Conservation (phyloP, 92 coral and sea anemone species). For the Hydrozoanthus gracilis region DNA sequence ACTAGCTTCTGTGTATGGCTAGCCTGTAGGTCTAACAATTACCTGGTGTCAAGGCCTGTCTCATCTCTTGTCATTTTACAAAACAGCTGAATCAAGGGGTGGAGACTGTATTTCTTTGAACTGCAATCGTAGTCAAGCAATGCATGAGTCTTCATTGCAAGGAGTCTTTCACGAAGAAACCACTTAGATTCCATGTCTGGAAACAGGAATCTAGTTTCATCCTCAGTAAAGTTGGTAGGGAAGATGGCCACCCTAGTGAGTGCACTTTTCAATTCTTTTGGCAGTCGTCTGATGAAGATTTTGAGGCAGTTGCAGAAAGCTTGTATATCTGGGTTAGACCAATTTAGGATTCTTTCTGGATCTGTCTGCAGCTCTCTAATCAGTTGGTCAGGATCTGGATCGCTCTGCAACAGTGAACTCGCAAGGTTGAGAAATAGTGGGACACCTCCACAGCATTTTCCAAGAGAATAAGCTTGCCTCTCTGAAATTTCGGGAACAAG, state of each 20-base stretch:
- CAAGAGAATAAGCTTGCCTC: constrained; percentile 52
- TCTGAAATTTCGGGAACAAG: constrained; percentile 14
- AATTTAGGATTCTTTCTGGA: constrained; percentile 53
- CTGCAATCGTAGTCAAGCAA: constrained; percentile 61
- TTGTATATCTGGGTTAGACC: constrained; percentile 27
- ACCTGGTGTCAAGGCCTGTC: constrained; percentile 4
- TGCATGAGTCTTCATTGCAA: constrained; percentile 50
- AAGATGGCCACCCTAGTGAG: constrained; percentile 68
- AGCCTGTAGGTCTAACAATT: background rate
- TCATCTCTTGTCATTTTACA: constrained; percentile 57
- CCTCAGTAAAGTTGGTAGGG: constrained; percentile 62
- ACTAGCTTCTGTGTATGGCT: no score
- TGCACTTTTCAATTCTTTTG: constrained; percentile 50
- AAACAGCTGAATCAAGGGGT: constrained; percentile 74
- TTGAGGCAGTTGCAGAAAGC: constrained; percentile 38
- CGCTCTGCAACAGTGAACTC: constrained; percentile 45
- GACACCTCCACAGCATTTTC: constrained; percentile 64
- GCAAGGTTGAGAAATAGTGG: constrained; percentile 71
- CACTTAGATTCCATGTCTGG: constrained; percentile 7
- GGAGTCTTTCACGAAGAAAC: constrained; percentile 20
- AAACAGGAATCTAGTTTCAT: constrained; percentile 64
- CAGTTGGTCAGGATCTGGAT: constrained; percentile 32
- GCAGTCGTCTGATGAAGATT: constrained; percentile 62
- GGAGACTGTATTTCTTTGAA: constrained; percentile 63
- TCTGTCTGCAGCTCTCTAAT: constrained; percentile 48